Base-by-base conservation (phyloP, 2,113 vertebrate genomes). In the Takifugu bimaculatus region DNA sequence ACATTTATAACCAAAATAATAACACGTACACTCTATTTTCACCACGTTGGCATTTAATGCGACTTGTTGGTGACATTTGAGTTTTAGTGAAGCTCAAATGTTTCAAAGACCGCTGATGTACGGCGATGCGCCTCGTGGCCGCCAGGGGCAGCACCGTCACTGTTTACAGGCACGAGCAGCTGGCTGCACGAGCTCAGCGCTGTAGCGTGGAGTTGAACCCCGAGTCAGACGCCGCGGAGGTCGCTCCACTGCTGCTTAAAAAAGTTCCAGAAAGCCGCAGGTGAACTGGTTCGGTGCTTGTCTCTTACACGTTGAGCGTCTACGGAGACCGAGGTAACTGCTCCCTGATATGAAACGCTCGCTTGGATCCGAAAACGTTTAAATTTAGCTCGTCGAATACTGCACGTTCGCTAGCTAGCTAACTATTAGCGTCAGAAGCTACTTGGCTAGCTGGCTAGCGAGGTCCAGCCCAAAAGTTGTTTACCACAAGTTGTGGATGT, bases 381-480 rank as follows among this genome's bases (percentile, higher is more conserved):
- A 54, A 60, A 53, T 72, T 82, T 78, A 60, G 53, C 56, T 77
- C 61, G 75, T 52, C 13, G 57, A 70, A 67, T 79, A 2, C 50
- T 77, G 80, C 74, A 73, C 68, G 79, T 72, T 81, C 61, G 81
- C 83, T 75, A 69, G 78, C 81, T 80, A 74, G 80, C 82, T 86
- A 85, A 69, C 79, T 4, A 67, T 80, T 86, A 85, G 80, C 80
- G 54, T 26, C 63, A 13, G 74, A 26, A 76, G 83, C 81, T 83
- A 78, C 55, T 78, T 25, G 61, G 81, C 80, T 86, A 83, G 78
- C 81, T 74, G 76, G 83, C 77, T 85, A 76, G 53, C 65, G 76
- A 82, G 85, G 73, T 87, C 77, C 84, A 72, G 76, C 78, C 75
- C 80, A 69, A 60, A 75, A 75, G 75, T 77, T 85, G 79, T 84